A percentile compares a stretch with the other conserved stretches of the same genome.
Conservation (phyloP, 2,797 vertebrate species). For the Pyrocephalus nanus region DNA sequence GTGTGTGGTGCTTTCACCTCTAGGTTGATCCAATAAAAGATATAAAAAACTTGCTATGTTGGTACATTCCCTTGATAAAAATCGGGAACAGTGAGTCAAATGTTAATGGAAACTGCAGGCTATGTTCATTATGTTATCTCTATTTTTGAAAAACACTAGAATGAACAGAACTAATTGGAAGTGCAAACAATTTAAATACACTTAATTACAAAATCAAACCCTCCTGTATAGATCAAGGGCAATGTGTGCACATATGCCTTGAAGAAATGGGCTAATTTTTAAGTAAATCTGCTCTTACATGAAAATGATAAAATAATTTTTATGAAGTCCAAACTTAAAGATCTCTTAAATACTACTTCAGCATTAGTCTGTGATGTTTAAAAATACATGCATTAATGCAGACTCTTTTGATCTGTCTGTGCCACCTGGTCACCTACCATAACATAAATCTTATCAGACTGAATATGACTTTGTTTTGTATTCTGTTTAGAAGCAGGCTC, state of each 20-base stretch:
- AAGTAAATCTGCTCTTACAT: not conserved
- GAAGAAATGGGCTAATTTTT: not conserved
- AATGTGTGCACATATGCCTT: not conserved
- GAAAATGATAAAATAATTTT: not conserved
- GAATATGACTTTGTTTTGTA: not conserved
- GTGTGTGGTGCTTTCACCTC: not conserved
- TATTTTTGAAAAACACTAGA: conserved; percentile 53
- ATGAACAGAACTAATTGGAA: conserved; percentile 57
- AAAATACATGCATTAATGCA: not conserved
- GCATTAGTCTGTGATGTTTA: not conserved
- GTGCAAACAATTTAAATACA: conserved; percentile 44
- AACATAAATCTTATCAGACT: not conserved
- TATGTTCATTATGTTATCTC: conserved; percentile 53
- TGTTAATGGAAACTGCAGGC: conserved; percentile 66
- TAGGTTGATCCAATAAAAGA: conserved; percentile 49
- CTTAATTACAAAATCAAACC: conserved; percentile 53
- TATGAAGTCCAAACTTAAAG: not conserved
- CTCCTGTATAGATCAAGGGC: not conserved
- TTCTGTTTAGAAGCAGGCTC: not conserved
- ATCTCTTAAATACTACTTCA: not conserved
- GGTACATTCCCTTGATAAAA: conserved; percentile 54
- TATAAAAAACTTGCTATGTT: conserved; percentile 23
- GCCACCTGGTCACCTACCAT: not conserved
- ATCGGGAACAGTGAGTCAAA: conserved; percentile 56
- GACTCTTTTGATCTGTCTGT: not conserved